Evolutionary conservation across 1,140 invertebrate species (phyloP).

Genomic region (Drosophila azteca): DNA sequence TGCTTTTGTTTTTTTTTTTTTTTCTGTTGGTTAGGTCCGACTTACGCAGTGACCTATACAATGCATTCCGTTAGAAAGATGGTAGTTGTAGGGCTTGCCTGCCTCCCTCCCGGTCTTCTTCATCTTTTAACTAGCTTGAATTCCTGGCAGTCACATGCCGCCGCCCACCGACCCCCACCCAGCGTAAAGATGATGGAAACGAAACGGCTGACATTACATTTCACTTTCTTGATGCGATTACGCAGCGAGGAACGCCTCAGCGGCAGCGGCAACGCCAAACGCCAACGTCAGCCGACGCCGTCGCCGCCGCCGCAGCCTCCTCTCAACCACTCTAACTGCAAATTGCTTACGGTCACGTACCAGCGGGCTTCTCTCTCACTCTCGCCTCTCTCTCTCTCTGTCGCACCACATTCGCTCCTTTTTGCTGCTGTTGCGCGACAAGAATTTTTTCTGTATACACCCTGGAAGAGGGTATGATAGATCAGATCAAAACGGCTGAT

Average conservation of each 20-base stretch:
- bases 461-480: too few relatives aligned
- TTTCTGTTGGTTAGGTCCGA: slow-evolving; percentile 18
- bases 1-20: slow-evolving; percentile 4
- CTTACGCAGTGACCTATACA: slow-evolving; percentile 60
- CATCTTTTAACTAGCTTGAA: slow-evolving; percentile 67
- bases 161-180: slow-evolving; percentile 8
- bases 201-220: slow-evolving; percentile 75
- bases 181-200: slow-evolving; percentile 59
- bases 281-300: too few relatives aligned
- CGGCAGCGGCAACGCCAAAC: not conserved
- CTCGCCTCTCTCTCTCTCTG: not conserved
- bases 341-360: slow-evolving; percentile 73
- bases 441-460: slow-evolving; percentile 49
- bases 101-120: not conserved
- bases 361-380: slow-evolving; percentile 15
- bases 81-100: slow-evolving; percentile 1
- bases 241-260: slow-evolving; percentile 44
- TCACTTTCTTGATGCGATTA: slow-evolving; percentile 74
- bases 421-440: slow-evolving; percentile 59
- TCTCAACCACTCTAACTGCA: slow-evolving; percentile 36
- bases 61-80: slow-evolving; percentile 55
- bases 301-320: not conserved
- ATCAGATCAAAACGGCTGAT: too few relatives aligned
- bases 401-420: slow-evolving; percentile 14
- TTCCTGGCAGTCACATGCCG: slow-evolving; percentile 60